Base-by-base conservation (phyloP, 92 coral and sea anemone species). In the Phymanthus crucifer region DNA sequence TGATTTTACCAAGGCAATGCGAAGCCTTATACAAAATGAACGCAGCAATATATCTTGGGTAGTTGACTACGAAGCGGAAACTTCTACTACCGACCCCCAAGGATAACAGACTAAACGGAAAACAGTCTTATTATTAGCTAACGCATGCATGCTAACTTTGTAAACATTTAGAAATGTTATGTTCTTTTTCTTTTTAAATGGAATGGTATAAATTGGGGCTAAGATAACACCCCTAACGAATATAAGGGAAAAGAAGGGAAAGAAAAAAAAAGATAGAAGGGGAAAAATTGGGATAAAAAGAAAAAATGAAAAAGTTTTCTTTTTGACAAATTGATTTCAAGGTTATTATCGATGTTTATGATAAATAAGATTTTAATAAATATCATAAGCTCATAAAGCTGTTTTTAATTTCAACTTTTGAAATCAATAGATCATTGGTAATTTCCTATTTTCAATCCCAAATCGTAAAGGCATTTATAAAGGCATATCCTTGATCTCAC, bases 21-120 rank as follows among this genome's bases (percentile, higher is more conserved):
- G 35, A 70, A 77, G 72, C 32, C 81, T 21, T 38, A 64, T 26
- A 34, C 26, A 61, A 77, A 61, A 36, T 69, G 57, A 52, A 64
- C 68, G 12, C 72, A 29, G 35, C 72, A 77, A 77, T 77, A 77
- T 75, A 33, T 29, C 18, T 38, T 56, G 79, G 54, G 65, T 75
- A 75, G 36, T 75, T 75, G 31, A 75, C 69, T 75, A 66, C 33
- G 66, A 33, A 75, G 70, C 79, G 79, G 79, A 75, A 52, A 52
- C 33, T 23, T 75, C 70, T 18, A 34, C 79, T 32, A 74, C 69
- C 69, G 79, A 52, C 79, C 79, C 79, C 70, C 79, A 52, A 56
- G 79, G 79, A 75, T 23, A 34, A 37, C 6, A 75, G 66, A 27
- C 24, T 35, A 37, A n/a, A 34, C 81, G 73, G 72, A 77, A 77